A percentile compares a stretch with the other conserved stretches of the same genome.
These are phyloP conservation scores for Coryphaenoides rupestris DNA, from an alignment of 2,113 vertebrate genomes.

Conservation along the genomic window DNA sequence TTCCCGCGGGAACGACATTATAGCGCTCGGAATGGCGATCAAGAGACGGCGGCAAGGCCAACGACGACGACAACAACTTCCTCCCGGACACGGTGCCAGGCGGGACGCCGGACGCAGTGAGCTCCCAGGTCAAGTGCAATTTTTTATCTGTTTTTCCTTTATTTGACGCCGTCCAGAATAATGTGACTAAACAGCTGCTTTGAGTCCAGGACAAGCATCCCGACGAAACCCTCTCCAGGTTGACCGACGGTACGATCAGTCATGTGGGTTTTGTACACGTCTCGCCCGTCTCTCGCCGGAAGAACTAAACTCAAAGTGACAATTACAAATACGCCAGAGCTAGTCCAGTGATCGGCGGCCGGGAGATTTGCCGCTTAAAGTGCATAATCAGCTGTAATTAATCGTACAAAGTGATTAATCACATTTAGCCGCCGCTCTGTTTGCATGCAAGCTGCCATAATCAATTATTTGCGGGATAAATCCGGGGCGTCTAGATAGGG, in stretches of 20 bases:
- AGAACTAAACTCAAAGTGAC: slow-evolving; percentile 32
- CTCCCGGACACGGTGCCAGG: slow-evolving; percentile 13
- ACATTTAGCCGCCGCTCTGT: slow-evolving; percentile 83
- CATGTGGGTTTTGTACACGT: neutral
- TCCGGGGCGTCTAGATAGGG: slow-evolving; percentile 84
- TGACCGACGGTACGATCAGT: too few relatives aligned
- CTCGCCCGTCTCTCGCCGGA: neutral
- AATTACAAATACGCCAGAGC: slow-evolving; percentile 21
- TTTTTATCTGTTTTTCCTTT: too few relatives aligned
- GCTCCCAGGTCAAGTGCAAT: too few relatives aligned
- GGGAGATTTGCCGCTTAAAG: slow-evolving; percentile 55
- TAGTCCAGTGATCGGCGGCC: slow-evolving; percentile 45
- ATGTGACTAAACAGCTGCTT: too few relatives aligned
- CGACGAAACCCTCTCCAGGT: too few relatives aligned
- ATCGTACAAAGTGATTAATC: slow-evolving; percentile 87
- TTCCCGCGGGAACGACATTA: slow-evolving; percentile 72
- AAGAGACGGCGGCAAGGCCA: slow-evolving; percentile 53
- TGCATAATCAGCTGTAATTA: slow-evolving; percentile 68
- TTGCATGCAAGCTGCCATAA: slow-evolving; percentile 88
- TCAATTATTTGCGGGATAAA: slow-evolving; percentile 92
- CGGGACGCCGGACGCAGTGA: too few relatives aligned
- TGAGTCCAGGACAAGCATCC: too few relatives aligned
- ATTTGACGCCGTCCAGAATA: too few relatives aligned
- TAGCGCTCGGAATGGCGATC: slow-evolving; percentile 67
- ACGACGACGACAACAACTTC: slow-evolving; percentile 38